Percentiles rank a stretch among this genome's conserved stretches.
Conservation (phyloP, 1,140 invertebrate species). For the Papilio glaucus region DNA sequence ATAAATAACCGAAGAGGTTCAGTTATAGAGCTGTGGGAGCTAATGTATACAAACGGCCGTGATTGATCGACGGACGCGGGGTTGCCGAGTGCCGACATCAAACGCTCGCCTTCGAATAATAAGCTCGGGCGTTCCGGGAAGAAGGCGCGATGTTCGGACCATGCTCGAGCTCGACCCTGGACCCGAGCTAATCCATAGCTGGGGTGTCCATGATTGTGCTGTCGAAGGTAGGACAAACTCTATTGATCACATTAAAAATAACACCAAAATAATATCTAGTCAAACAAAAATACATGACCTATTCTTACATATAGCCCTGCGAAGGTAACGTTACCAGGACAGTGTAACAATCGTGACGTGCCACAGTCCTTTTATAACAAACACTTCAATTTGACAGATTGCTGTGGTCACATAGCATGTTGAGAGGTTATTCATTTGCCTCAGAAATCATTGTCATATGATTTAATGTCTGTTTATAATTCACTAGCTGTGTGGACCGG, state of each 20-base stretch:
- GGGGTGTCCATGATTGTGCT: neutral
- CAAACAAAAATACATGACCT: too few species aligned
- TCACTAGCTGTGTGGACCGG: too few species aligned
- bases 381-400: too few species aligned
- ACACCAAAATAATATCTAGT: too few species aligned
- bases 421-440: too few species aligned
- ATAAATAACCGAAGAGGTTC: neutral
- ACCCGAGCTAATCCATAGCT: neutral
- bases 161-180: neutral
- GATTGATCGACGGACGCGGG: constrained; percentile 4
- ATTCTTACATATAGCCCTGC: neutral
- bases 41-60: neutral
- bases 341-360: too few species aligned
- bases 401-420: too few species aligned
- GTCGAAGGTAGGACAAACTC: neutral
- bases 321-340: neutral
- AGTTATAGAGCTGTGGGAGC: constrained; percentile 10
- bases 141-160: neutral
- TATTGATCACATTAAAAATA: too few species aligned
- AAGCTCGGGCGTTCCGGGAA: neutral
- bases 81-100: neutral
- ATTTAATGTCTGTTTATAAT: too few species aligned
- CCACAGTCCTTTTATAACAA: too few species aligned
- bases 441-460: too few species aligned
- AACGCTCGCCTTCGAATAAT: constrained; percentile 8